Evolutionary conservation across 1,140 invertebrate genomes (phyloP), one percentile per base, ranked within the genome.

Genomic region (Ips typographus): DNA sequence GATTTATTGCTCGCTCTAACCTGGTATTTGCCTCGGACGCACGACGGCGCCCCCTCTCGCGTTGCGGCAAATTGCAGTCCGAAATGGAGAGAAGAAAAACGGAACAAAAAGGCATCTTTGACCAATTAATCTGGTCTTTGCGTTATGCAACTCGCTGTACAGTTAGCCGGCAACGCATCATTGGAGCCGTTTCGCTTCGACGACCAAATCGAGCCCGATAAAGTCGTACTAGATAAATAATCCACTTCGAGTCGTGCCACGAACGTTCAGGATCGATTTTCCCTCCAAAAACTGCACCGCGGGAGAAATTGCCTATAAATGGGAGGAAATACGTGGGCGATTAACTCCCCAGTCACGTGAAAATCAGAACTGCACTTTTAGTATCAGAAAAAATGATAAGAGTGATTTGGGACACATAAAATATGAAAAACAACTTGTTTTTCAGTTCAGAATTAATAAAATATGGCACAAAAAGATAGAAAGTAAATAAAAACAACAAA

Each of bases 121-220:
- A 8, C 44, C 44, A 49, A 49, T 49, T 49, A 49, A 49, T 49
- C 44, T 22, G 44, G 44, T 22, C 44, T 49, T 49, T 49, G 52
- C 8, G 52, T 55, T 55, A 55, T 55, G 52, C 52, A 55, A 55
- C 52, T 38, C 52, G 52, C 52, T 55, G 37, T 55, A 55, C 52
- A 55, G 52, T 55, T 55, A 55, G 52, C 37, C 52, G 52, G 37
- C 52, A 22, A 55, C 52, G 52, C n/a, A 55, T 55, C n/a, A 55
- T 55, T 37, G 52, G 52, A 49, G 44, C 44, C 52, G 52, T 55
- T 55, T 55, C 52, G 52, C 52, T 55, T 55, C 8, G 52, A 36
- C 52, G 52, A 37, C 52, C 8, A 38, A 55, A 6, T 55, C 52
- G 52, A 55, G 52, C 36, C 52, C 52, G 52, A 55, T 55, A 55